These are phyloP conservation scores for Orientallactaga bullata DNA, from an alignment of 2,113 vertebrate genomes.

Conservation along the genomic window DNA sequence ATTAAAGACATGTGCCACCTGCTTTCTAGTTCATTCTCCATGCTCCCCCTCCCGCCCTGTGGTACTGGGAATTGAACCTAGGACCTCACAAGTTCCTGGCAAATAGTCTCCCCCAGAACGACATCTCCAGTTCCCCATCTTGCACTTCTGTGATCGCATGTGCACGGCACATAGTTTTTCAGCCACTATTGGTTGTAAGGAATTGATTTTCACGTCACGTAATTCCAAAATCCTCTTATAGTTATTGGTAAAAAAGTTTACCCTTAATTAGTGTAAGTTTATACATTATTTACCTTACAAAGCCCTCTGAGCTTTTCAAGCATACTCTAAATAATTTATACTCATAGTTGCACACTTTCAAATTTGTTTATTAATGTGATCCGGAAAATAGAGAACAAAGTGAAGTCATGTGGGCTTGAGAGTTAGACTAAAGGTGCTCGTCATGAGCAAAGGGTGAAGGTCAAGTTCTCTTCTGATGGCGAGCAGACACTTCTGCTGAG, in stretches of 20 bases:
- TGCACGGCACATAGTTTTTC: neutral
- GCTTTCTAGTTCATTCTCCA: too few relatives aligned
- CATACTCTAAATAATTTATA: slow-evolving; percentile 77
- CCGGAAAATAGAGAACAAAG: slow-evolving; percentile 61
- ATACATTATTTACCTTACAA: slow-evolving; percentile 82
- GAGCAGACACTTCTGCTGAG: neutral
- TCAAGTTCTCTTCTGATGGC: neutral
- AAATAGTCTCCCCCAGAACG: neutral
- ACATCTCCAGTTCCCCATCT: accelerated
- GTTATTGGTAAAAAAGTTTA: slow-evolving; percentile 74
- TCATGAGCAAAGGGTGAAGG: neutral
- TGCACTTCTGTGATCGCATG: accelerated
- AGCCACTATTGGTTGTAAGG: neutral
- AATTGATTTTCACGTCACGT: neutral
- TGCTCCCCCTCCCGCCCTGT: too few relatives aligned
- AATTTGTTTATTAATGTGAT: slow-evolving; percentile 77
- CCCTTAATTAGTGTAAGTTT: slow-evolving; percentile 77
- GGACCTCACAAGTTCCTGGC: neutral
- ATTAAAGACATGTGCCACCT: too few relatives aligned
- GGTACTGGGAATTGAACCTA: neutral
- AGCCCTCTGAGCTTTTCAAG: slow-evolving; percentile 66
- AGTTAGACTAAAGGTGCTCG: neutral
- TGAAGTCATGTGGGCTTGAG: neutral
- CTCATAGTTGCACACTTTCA: slow-evolving; percentile 68
- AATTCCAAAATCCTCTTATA: slow-evolving; percentile 15